A percentile compares a stretch with the other conserved stretches of the same genome.
phyloP scores from a whole-genome alignment of 2,113 vertebrate genomes.

The Cyphomyrus discorhynchus region DNA sequence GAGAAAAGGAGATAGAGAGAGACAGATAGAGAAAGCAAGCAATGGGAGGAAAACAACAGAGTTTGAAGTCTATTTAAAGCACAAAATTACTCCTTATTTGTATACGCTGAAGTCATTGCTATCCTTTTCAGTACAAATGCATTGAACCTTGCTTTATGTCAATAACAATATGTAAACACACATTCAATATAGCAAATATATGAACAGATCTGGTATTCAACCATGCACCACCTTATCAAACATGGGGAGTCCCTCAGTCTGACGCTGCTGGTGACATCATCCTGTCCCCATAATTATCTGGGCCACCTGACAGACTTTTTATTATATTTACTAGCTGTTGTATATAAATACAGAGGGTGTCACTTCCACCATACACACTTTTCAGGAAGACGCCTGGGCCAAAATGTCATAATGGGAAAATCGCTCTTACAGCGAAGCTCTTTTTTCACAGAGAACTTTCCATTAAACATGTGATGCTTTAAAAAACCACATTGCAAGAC shows the following conservation, averaged over 20 bases:
- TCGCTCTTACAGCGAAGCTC: neutral
- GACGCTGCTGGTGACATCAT: neutral
- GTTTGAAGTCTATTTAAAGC: too few relatives aligned
- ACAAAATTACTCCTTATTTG: neutral
- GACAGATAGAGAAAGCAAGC: too few relatives aligned
- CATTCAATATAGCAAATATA: neutral
- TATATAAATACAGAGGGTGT: neutral
- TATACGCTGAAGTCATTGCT: neutral
- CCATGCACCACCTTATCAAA: neutral
- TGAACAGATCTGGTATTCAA: neutral
- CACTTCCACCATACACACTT: neutral
- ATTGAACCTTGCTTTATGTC: neutral
- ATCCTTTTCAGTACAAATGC: neutral
- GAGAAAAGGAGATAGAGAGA: too few relatives aligned
- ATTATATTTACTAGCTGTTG: neutral
- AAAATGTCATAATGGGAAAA: neutral
- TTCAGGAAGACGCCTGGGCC: neutral
- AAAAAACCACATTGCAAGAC: neutral
- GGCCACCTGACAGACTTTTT: neutral
- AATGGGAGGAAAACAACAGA: too few relatives aligned
- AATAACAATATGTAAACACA: neutral
- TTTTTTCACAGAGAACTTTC: neutral
- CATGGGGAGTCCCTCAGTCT: neutral
- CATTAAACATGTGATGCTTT: neutral
- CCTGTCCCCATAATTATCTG: neutral